Evolutionary conservation across 2,113 vertebrate genomes (phyloP), one percentile per base, ranked within the genome.

Genomic region (Suricata suricatta): DNA sequence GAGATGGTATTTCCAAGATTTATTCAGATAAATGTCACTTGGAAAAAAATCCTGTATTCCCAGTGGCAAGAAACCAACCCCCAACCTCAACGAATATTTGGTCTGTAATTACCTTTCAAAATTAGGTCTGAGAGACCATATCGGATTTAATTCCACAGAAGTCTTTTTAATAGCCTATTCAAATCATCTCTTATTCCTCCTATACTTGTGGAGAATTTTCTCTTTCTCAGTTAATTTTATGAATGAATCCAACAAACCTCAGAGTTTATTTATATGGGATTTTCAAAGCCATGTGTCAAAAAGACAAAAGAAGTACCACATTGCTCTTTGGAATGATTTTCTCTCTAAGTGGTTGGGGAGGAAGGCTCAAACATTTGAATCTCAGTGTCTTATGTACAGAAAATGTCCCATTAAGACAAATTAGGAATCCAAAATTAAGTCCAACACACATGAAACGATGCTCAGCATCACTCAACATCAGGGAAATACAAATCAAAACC

Each of bases 141-240:
- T 64, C 85, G 85, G 10, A 5, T 60, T 41, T 57, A 92, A 90
- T 88, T 93, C 19, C 80, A 93, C 33, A 77, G 35, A 89, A 97
- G 35, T 83, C 77, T 93, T 93, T 93, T 96, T 60, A 96, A 86
- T 89, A 84, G 29, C 19, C 25, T 84, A 76, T 95, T 91, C 95
- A 95, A 93, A 82, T 81, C 60, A 92, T 79, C 44, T 21, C 25
- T 89, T 64, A 95, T 76, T 95, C 41, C 15, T 94, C 4, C 38
- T 31, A 69, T 57, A 47, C 15, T 41, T 71, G 89, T 83, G 86
- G 93, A 95, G 29, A 90, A 69, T 79, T 96, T 95, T 84, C 47
- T 90, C 31, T 96, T 95, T 84, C 47, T 90, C 31, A 82, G 60
- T 85, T 95, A 71, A 91, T 89, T 95, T 97, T 96, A 88, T 96